phyloP scores from a whole-genome alignment of 2,888 invertebrate genomes.

The Beris morrisii region DNA sequence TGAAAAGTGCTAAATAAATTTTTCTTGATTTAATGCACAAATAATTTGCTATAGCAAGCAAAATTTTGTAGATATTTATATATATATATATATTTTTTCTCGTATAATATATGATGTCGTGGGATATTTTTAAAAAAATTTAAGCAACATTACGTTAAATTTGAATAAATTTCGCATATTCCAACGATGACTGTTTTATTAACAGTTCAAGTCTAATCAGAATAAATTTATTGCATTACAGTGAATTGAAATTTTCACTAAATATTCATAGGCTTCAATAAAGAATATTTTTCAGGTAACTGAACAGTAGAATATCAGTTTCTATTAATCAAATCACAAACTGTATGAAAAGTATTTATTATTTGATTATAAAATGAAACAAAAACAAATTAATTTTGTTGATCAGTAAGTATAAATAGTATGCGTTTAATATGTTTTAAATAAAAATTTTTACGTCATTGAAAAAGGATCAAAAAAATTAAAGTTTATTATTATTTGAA shows the following conservation, averaged over 20 bases:
- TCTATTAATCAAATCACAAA: too few species aligned
- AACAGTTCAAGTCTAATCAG: neutral
- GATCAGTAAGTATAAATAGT: constrained; percentile 24
- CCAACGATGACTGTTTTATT: constrained; percentile 16
- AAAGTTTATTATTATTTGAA: neutral
- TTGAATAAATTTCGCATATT: constrained; percentile 28
- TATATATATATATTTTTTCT: constrained; percentile 3
- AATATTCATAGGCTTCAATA: too few species aligned
- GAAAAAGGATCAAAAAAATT: neutral
- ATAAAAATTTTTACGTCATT: neutral
- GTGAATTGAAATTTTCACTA: too few species aligned
- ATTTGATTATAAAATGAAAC: too few species aligned
- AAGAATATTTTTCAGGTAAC: too few species aligned
- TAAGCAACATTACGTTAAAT: constrained; percentile 27
- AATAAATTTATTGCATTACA: too few species aligned
- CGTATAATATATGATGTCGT: constrained; percentile 41
- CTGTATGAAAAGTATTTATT: too few species aligned
- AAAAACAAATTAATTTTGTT: constrained; percentile 6
- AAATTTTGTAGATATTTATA: too few species aligned
- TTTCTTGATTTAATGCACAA: too few species aligned
- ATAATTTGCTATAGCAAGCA: too few species aligned
- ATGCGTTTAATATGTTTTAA: neutral
- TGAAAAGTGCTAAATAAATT: too few species aligned
- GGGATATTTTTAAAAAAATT: constrained; percentile 14
- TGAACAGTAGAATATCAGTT: too few species aligned